Evolutionary conservation across 2,797 vertebrate genomes (phyloP), one percentile per base, ranked within the genome.

Genomic region (Pangasius sanitwongsei): DNA sequence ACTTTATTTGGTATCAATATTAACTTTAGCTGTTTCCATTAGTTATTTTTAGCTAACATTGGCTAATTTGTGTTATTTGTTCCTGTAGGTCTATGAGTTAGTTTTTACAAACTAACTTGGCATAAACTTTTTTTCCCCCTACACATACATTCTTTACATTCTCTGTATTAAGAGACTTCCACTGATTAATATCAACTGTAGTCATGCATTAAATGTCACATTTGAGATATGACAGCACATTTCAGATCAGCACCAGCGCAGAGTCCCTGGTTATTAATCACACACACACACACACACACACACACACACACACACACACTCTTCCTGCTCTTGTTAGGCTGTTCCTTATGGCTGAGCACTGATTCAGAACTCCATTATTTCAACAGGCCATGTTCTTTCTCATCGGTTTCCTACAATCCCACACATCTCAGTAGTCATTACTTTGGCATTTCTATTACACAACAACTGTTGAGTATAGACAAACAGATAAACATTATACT

Each of bases 351-450:
- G 48, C n/a, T 37, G 31, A 20, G 50, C 16, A 50, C 50, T 80
- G 77, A 81, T 81, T 81, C 34, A 37, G 9, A 80, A 55, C 53
- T 81, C 55, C 78, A 82, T 55, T 59, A 78, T 78, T 55, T 25
- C 78, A 82, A 31, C 50, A 80, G 15, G 6, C 28, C 44, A 16
- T 77, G 44, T 53, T 53, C 44, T 87, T 61, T 88, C 65, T 86
- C 65, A 90, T 65, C 44, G 25, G 34, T 81, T 48, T 55, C 53
- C 48, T 28, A 85, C 89, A 85, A 77, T 85, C 41, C 69, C 81
- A 50, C 34, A 37, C 77, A 23, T 81, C 53, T 34, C 31, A 23
- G 77, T 81, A 57, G 77, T 57, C 77, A 31, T 55, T 55, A 20
- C 16, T 55, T 80, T 55, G 7, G 15, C 48, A 7, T 80, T 80